phyloP scores from a whole-genome alignment of 2,797 vertebrate genomes.

The Callimico goeldii region DNA sequence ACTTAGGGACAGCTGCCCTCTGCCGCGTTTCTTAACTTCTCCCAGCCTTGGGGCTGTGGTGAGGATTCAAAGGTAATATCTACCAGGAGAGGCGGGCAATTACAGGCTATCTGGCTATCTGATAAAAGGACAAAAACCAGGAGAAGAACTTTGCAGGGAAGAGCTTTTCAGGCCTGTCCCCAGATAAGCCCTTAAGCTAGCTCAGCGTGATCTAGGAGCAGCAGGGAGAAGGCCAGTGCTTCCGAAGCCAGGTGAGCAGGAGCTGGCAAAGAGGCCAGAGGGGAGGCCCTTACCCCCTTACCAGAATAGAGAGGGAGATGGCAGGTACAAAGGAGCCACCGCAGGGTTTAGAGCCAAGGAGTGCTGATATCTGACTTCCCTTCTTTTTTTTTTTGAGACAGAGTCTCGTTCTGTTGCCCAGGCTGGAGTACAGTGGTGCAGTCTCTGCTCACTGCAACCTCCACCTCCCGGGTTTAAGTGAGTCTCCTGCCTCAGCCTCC shows the following conservation, averaged over 20 bases:
- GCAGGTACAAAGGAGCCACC: background rate
- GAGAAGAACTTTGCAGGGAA: background rate
- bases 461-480: too few species aligned
- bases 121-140: background rate
- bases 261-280: background rate
- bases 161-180: background rate
- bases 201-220: background rate
- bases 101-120: background rate
- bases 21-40: background rate
- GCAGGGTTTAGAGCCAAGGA: background rate
- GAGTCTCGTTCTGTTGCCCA: too few species aligned
- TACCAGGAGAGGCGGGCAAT: background rate
- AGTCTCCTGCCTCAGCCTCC: too few species aligned
- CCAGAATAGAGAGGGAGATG: background rate
- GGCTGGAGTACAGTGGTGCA: too few species aligned
- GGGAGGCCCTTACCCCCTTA: background rate
- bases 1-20: background rate
- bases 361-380: background rate
- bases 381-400: too few species aligned
- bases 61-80: background rate
- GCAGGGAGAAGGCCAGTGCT: background rate
- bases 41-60: background rate
- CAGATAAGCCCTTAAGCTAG: background rate
- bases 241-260: background rate
- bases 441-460: too few species aligned